Evolutionary conservation across 2,888 invertebrate species (phyloP), one percentile per base, ranked within the genome.

Genomic region (Tinea trinotella): DNA sequence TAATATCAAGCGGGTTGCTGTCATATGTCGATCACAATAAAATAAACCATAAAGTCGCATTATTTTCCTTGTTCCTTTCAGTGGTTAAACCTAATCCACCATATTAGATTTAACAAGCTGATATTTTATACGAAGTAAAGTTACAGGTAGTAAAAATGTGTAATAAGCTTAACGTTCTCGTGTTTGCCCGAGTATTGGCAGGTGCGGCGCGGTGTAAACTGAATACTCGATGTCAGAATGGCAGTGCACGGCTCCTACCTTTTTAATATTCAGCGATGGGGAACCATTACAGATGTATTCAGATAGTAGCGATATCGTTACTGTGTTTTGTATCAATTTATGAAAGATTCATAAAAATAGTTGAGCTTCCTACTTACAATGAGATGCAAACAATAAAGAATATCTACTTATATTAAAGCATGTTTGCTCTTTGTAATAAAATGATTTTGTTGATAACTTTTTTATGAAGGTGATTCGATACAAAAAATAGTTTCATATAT

Each of bases 201-300:
- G 12, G 19, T 46, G 46, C 46, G 18, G 46, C 46, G 46, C 46
- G 46, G 46, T 46, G 46, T 46, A 19, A 46, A 46, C 46, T 46
- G 46, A 46, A 46, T 46, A 46, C 46, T 17, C 18, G 46, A 46
- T 46, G 46, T 46, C 46, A 46, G 18, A 46, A 46, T 46, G 17
- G 46, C 17, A 46, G 6, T 18, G 46, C 46, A 18, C 15, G 15
- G 40, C 30, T 30, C 30, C 40, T 15, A 40, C 46, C 46, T 46
- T 46, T 46, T 46, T 46, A 46, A 46, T 46, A 46, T 46, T 46
- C 46, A 46, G 46, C 18, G 17, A 46, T 46, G 46, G 46, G 46
- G 46, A 46, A 19, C 46, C 46, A 46, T 46, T 46, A 46, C 19
- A 46, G 46, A 17, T 46, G 46, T 46, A 46, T 46, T 46, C 46